Percentiles rank a stretch among this genome's conserved stretches.
phyloP scores from a whole-genome alignment of 2,888 invertebrate species.

The Sinohyriopsis cumingii region DNA sequence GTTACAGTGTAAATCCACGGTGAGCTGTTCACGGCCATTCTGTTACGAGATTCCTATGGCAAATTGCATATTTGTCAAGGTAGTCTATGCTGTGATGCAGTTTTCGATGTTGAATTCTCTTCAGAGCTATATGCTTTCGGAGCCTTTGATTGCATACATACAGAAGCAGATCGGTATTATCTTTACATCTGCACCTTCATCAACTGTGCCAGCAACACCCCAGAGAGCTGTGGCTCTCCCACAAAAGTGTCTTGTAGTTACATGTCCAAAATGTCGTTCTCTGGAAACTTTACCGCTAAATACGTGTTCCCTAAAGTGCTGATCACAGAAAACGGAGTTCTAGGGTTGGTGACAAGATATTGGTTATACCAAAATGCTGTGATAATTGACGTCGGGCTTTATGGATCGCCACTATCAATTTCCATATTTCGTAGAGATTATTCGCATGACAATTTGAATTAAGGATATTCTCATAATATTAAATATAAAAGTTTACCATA shows the following conservation, averaged over 20 bases:
- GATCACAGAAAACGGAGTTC: slow-evolving; percentile 8
- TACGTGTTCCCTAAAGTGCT: slow-evolving; percentile 30
- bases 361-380: slow-evolving; percentile 26
- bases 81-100: slow-evolving; percentile 20
- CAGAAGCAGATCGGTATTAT: slow-evolving; percentile 11
- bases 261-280: slow-evolving; percentile 29
- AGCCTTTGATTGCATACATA: slow-evolving; percentile 30
- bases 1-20: slow-evolving; percentile 14
- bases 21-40: slow-evolving; percentile 15
- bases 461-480: neutral
- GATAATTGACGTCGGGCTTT: slow-evolving; percentile 26
- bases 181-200: slow-evolving; percentile 26
- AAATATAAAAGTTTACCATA: no score
- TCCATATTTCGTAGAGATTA: slow-evolving; percentile 25
- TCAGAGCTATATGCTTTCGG: slow-evolving; percentile 21
- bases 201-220: slow-evolving; percentile 19
- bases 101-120: slow-evolving; percentile 14
- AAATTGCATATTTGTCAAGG: slow-evolving; percentile 18
- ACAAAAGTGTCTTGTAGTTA: slow-evolving; percentile 13
- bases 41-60: slow-evolving; percentile 5
- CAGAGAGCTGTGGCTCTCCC: slow-evolving; percentile 24
- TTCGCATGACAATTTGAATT: neutral
- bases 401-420: slow-evolving; percentile 20
- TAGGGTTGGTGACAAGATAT: slow-evolving; percentile 16
- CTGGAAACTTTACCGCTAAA: slow-evolving; percentile 22